phyloP scores from a whole-genome alignment of 2,113 vertebrate genomes.

The Scytalopus superciliaris region DNA sequence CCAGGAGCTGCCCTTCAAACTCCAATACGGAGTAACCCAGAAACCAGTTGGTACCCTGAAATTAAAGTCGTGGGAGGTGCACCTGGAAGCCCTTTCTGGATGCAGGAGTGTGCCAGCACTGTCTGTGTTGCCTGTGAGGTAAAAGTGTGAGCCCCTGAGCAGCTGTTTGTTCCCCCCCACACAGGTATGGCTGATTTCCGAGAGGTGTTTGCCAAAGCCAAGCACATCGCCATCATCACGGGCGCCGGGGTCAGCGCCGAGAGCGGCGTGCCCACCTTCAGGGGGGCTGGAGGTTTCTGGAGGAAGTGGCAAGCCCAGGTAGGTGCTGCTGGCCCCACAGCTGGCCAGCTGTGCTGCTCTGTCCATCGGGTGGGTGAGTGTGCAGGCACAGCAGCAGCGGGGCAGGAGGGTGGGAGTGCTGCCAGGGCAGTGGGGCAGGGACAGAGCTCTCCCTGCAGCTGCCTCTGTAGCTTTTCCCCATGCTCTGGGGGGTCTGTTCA shows the following conservation, averaged over 20 bases:
- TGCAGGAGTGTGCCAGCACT: too few species aligned
- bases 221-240: slow-evolving; percentile 90
- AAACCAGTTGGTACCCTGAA: not conserved
- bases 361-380: too few species aligned
- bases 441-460: not conserved
- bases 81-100: not conserved
- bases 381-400: too few species aligned
- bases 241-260: slow-evolving; percentile 92
- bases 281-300: slow-evolving; percentile 89
- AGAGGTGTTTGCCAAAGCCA: slow-evolving; percentile 86
- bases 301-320: slow-evolving; percentile 95
- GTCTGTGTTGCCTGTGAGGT: too few species aligned
- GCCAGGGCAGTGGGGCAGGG: not conserved
- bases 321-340: rapidly evolving
- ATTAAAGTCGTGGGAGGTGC: not conserved
- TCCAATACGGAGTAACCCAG: not conserved
- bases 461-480: too few species aligned
- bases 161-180: not conserved
- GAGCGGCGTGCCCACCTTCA: slow-evolving; percentile 91
- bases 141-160: too few species aligned
- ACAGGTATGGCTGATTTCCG: slow-evolving; percentile 90
- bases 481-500: not conserved
- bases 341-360: too few species aligned
- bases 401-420: too few species aligned
- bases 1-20: not conserved